Evolutionary conservation across 1,140 invertebrate genomes (phyloP), one percentile per base, ranked within the genome.

Genomic region (Papilio helenus): DNA sequence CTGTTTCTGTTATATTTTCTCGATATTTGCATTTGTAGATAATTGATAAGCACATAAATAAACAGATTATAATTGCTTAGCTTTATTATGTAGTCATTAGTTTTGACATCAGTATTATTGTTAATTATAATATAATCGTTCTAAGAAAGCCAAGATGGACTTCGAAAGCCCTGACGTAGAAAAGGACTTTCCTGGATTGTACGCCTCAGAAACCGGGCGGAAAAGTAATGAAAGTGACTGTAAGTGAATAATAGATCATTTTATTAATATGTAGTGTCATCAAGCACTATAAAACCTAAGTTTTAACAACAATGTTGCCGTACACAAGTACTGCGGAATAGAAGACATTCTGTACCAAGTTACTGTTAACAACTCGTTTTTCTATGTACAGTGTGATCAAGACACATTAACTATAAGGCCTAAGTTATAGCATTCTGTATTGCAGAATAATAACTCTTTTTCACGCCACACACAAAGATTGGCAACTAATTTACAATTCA

Each of bases 101-200:
- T 29, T 68, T 29, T 68, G 26, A 68, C 23, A 68, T 68, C 61
- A 68, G 26, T 34, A 3, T 68, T 29, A 68, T 68, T 16, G 10
- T 61, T 26, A 23, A 61, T 61, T 61, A 61, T 16, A 61, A 10
- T 61, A 26, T 16, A 61, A 10, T 61, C 10, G 46, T 34, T 16
- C 12, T 74, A 51, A 49, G 1, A 80, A 72, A 42, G 72, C 51
- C 39, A 46, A 72, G 26, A 98, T 98, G 97, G 97, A 98, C 95
- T 98, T 98, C 93, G 97, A 98, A 94, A 98, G 97, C 92, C 97
- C 97, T 51, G 98, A 98, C 88, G 97, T 97, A 68, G 97, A 98
- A 92, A 98, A 98, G 94, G 98, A 98, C 92, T 98, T 98, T 95
- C 98, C 98, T 49, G 98, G 98, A 61, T 93, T 98, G 72, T 98